These are phyloP conservation scores for Ceratitis capitata DNA, from an alignment of 1,140 invertebrate species.

Conservation along the genomic window DNA sequence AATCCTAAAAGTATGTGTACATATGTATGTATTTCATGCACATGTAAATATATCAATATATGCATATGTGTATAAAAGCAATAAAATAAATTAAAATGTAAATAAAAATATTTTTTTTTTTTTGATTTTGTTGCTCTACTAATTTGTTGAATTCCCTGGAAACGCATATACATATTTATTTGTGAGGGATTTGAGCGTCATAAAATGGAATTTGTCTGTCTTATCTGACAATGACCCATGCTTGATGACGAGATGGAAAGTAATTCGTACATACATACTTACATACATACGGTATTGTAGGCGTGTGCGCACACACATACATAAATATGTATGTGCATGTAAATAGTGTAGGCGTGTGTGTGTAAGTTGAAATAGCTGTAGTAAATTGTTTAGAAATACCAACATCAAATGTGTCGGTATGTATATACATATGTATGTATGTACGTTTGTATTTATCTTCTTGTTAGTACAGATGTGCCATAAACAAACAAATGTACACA, in stretches of 20 bases:
- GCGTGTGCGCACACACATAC: not conserved
- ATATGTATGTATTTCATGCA: too few species aligned
- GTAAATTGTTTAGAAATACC: not conserved
- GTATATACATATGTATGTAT: not conserved
- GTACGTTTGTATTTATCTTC: not conserved
- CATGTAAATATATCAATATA: too few species aligned
- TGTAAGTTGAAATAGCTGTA: not conserved
- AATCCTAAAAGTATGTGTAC: too few species aligned
- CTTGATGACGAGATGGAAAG: not conserved
- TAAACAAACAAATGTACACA: too few species aligned
- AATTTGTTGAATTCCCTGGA: not conserved
- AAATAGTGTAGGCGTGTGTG: not conserved
- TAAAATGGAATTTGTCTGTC: conserved; percentile 14
- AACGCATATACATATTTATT: too few species aligned
- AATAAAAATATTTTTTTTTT: not conserved
- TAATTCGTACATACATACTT: not conserved
- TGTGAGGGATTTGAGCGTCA: not conserved
- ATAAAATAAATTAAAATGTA: not conserved
- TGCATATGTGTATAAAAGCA: not conserved
- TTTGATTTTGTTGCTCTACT: not conserved
- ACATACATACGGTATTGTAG: not conserved
- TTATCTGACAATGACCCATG: conserved; percentile 37
- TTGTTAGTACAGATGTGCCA: not conserved
- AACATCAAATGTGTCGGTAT: not conserved
- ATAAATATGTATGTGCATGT: not conserved